Base-by-base conservation (phyloP, 2,113 vertebrate genomes). In the Silurus meridionalis region DNA sequence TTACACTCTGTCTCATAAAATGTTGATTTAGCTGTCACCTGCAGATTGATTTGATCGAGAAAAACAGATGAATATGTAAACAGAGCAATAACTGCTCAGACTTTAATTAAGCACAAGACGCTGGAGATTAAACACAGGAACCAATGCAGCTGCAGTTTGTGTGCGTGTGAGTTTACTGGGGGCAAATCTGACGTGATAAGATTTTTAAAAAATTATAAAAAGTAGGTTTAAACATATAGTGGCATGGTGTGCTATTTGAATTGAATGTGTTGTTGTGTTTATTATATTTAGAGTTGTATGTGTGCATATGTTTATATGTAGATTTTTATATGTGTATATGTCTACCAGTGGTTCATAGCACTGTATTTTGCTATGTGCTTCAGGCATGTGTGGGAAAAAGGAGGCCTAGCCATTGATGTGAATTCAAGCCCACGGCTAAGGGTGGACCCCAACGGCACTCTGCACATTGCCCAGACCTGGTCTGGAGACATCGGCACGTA, bases 381-480 rank as follows among this genome's bases (percentile, higher is more conserved):
- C 79, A 99, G 98, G 92, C 93, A 97, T 1, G 53, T 95, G 50
- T 99, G 98, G 98, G 98, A 99, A 93, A 99, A 99, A 92, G 96
- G 96, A 0, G 96, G 97, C 67, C 74, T 89, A 0, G 19, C 91
- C 0, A 93, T 99, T 89, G 96, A 96, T 25, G 82, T 93, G 1
- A 97, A 95, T 84, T 92, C 90, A 0, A 94, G 94, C 37, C 96
- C 96, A 0, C 95, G 98, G 53, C 90, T 99, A 89, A 95, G 95
- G 6, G 92, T 96, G 91, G 97, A 98, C 23, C 93, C 93, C 61
- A 93, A 91, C 9, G 97, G 98, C 87, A 96, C 97, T 23, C 94
- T 99, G 82, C 97, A 98, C 91, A 96, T 99, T 93, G 96, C 97
- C 52, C 98, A 99, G 94, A 99, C 98, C 2, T 99, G 98, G 98